phyloP scores from a whole-genome alignment of 2,797 vertebrate genomes.

The Masticophis lateralis region DNA sequence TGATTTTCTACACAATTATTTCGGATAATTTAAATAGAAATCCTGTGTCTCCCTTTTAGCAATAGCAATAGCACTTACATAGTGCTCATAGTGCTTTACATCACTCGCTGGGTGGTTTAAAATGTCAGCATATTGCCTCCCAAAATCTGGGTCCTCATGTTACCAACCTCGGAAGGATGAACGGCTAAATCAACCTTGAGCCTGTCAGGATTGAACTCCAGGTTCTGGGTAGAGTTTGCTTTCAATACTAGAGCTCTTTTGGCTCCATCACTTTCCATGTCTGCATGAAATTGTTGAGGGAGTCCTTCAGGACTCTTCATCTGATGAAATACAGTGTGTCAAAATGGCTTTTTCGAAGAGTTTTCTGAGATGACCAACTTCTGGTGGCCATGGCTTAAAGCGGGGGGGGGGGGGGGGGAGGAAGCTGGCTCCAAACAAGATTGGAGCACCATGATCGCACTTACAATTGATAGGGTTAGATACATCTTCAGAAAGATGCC shows the following conservation, averaged over 20 bases:
- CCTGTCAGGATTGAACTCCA: background rate
- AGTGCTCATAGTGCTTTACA: background rate
- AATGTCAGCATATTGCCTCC: background rate
- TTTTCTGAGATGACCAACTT: background rate
- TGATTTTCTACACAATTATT: background rate
- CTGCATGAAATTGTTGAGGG: background rate
- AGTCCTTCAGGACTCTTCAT: background rate
- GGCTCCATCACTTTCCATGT: background rate
- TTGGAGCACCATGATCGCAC: background rate
- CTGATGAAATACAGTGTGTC: background rate
- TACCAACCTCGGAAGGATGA: background rate
- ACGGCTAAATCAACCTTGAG: background rate
- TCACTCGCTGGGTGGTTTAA: background rate
- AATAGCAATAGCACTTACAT: background rate
- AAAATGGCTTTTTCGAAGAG: background rate
- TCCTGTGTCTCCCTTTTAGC: background rate
- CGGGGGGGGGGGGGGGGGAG: rapidly evolving
- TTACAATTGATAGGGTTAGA: background rate
- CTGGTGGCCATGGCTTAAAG: background rate
- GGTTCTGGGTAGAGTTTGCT: background rate
- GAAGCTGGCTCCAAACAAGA: background rate
- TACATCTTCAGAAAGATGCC: background rate
- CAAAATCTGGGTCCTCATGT: background rate
- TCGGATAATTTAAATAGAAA: background rate
- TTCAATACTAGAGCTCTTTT: background rate